Conservation (phyloP, 1,140 invertebrate genomes). For the Microplitis mediator region DNA sequence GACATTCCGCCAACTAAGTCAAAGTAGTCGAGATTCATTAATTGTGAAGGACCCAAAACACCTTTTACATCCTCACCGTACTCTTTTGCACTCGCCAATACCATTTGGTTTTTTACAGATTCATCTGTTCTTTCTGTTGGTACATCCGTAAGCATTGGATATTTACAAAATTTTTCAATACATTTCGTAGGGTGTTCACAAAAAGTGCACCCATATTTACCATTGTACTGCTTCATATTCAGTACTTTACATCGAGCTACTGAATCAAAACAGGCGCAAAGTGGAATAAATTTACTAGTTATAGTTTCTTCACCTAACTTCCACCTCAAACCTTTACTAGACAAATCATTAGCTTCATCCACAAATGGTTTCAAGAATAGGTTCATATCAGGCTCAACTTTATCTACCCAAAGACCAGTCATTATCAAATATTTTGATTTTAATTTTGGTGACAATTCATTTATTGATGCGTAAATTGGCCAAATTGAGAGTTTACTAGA, state of each 20-base stretch:
- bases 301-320: conserved; percentile 12
- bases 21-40: conserved; percentile 24
- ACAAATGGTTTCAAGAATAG: conserved; percentile 20
- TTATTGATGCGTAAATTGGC: background rate
- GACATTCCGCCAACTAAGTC: conserved; percentile 26
- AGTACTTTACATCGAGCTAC: conserved; percentile 15
- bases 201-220: conserved; percentile 17
- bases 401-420: background rate
- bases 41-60: conserved; percentile 21
- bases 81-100: no score
- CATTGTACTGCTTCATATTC: conserved; percentile 12
- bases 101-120: background rate
- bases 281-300: conserved; percentile 28
- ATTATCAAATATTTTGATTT: background rate
- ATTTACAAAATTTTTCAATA: conserved; percentile 6
- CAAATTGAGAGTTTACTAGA: background rate
- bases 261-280: conserved; percentile 28
- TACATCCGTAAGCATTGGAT: background rate
- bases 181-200: conserved; percentile 19
- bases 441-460: background rate
- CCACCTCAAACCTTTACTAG: conserved; percentile 26
- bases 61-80: background rate
- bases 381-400: background rate
- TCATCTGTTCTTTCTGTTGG: conserved; percentile 1
- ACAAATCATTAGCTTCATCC: conserved; percentile 24